Conservation (phyloP, 1,140 invertebrate genomes). For the Oscheius sp. region DNA sequence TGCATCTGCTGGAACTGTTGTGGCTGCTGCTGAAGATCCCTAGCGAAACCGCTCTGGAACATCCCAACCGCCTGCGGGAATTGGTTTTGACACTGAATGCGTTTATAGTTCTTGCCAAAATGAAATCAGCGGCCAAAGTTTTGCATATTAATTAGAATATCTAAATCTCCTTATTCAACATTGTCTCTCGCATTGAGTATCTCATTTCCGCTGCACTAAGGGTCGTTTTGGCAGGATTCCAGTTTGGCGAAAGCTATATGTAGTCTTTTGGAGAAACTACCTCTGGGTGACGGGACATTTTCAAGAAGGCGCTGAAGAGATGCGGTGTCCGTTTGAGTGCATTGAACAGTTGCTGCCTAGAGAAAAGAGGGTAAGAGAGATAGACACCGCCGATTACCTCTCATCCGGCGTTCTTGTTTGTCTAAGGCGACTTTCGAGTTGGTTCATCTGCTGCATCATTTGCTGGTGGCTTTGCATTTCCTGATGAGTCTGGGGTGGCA, state of each 20-base stretch:
- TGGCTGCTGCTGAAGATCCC: conserved; percentile 14
- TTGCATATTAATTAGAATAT: no score
- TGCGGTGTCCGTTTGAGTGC: conserved; percentile 53
- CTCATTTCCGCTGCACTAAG: no score
- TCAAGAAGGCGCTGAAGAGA: conserved; percentile 49
- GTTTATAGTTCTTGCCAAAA: no score
- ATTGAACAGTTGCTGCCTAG: conserved; percentile 25
- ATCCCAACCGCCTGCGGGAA: neutral
- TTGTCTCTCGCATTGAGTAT: no score
- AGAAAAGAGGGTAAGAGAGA: no score
- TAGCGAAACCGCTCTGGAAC: neutral
- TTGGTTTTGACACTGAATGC: no score
- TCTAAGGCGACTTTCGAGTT: conserved; percentile 11
- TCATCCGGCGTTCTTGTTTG: conserved; percentile 36
- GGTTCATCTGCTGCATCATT: conserved; percentile 17
- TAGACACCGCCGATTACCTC: no score
- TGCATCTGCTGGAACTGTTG: neutral
- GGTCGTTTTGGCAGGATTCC: no score
- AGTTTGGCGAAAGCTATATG: no score
- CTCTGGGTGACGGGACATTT: conserved; percentile 42
- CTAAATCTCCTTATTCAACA: no score
- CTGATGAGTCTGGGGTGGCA: conserved; percentile 3
- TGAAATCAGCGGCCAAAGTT: no score
- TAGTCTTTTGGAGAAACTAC: no score
- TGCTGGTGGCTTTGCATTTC: conserved; percentile 26